Evolutionary conservation across 1,140 invertebrate genomes (phyloP).

Genomic region (Hormaphis cornu): DNA sequence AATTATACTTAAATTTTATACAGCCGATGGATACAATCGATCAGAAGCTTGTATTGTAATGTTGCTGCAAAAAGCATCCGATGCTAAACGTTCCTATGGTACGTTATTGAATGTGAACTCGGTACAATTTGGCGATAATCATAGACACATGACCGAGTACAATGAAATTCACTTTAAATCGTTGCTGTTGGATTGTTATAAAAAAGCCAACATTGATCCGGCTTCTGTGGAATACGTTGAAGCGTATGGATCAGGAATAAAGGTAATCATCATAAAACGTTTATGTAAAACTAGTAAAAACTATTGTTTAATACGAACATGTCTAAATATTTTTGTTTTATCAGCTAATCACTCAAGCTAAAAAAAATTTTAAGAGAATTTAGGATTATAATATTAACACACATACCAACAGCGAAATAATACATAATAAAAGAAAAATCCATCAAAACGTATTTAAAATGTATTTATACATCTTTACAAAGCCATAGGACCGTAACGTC

Average conservation of each 20-base stretch:
- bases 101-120: slow-evolving; percentile 49
- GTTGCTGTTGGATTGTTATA: slow-evolving; percentile 1
- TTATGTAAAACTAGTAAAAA: too few relatives aligned
- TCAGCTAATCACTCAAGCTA: too few relatives aligned
- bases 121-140: slow-evolving; percentile 53
- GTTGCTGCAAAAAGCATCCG: slow-evolving; percentile 48
- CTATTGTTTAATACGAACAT: too few relatives aligned
- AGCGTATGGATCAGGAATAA: slow-evolving; percentile 41
- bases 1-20: not conserved
- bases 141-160: slow-evolving; percentile 32
- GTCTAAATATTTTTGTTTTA: too few relatives aligned
- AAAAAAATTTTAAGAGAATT: too few relatives aligned
- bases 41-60: slow-evolving; percentile 53
- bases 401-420: not conserved
- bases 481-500: too few relatives aligned
- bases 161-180: not conserved
- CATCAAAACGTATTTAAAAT: too few relatives aligned
- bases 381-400: not conserved
- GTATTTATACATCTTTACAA: too few relatives aligned
- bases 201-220: slow-evolving; percentile 49
- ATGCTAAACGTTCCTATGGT: slow-evolving; percentile 51
- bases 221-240: slow-evolving; percentile 39
- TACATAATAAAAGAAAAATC: too few relatives aligned
- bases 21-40: slow-evolving; percentile 54
- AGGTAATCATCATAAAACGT: too few relatives aligned